These are phyloP conservation scores for Tribolium madens DNA, from an alignment of 1,140 invertebrate species.

Conservation along the genomic window DNA sequence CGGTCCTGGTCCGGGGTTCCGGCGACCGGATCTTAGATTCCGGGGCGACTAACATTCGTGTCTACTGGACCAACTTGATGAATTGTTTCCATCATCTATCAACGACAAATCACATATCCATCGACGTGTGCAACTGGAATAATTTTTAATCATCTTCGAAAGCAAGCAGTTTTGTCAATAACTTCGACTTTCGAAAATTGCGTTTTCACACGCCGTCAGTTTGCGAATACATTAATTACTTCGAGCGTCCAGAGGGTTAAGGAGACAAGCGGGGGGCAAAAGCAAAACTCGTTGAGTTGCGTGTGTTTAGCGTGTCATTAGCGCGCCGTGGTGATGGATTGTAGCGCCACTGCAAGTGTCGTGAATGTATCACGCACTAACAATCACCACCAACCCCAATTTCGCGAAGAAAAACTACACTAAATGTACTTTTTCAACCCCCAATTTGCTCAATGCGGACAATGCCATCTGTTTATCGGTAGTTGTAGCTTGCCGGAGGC, in stretches of 20 bases:
- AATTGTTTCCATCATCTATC: constrained; percentile 64
- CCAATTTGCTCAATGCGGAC: constrained; percentile 16
- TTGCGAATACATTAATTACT: constrained; percentile 63
- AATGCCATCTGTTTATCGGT: not conserved
- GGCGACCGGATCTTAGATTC: constrained; percentile 50
- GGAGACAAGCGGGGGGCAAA: constrained; percentile 42
- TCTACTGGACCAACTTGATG: constrained; percentile 63
- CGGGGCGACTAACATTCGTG: constrained; percentile 55
- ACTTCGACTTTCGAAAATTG: constrained; percentile 53
- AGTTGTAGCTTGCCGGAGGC: not conserved
- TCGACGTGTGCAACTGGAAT: constrained; percentile 41
- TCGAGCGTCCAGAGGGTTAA: constrained; percentile 48
- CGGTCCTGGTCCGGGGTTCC: constrained; percentile 36
- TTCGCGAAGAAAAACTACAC: constrained; percentile 36
- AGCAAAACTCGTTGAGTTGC: constrained; percentile 53
- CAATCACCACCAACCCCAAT: constrained; percentile 55
- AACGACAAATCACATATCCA: constrained; percentile 66
- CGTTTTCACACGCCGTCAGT: constrained; percentile 59
- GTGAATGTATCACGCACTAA: constrained; percentile 62
- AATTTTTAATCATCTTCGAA: constrained; percentile 40
- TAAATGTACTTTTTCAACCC: constrained; percentile 41
- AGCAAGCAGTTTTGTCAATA: constrained; percentile 46
- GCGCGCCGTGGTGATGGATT: constrained; percentile 62
- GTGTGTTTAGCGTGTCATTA: constrained; percentile 65
- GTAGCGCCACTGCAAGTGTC: constrained; percentile 61